Evolutionary conservation across 1,140 invertebrate species (phyloP), one percentile per base, ranked within the genome.

Genomic region (Lepidostoma basale): DNA sequence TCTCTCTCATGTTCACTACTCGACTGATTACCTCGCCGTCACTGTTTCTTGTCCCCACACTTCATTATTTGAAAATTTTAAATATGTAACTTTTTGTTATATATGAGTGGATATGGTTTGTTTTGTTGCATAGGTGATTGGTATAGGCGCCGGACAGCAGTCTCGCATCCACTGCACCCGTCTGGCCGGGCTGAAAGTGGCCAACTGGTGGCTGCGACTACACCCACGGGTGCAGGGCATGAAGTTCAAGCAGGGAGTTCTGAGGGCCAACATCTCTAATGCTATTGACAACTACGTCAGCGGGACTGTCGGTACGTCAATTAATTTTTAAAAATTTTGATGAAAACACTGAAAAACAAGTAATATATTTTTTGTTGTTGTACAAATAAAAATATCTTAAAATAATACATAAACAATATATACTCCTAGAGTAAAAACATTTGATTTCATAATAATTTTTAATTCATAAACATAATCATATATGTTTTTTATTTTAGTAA

Each of bases 81-180:
- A 36, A 36, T n/a, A 36, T 6, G 33, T 36, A 8, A 36, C n/a
- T 36, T 8, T 36, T 36, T 36, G 33, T 36, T n/a, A n/a, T n/a
- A n/a, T n/a, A n/a, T n/a, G n/a, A n/a, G n/a, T n/a, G n/a, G 12
- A 33, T 33, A 44, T 44, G 5, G 16, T 44, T 44, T 12, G 42
- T 9, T 16, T 44, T 44, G 14, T 44, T 5, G n/a, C n/a, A 44
- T 93, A 99, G 85, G 92, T 98, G 0, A 91, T 98, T 76, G 97
- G 97, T 36, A 98, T 98, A 70, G 97, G 97, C 42, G 97, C 97
- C 23, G 97, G 97, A 0, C 97, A 99, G 77, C 97, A 99, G 79
- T 97, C 95, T 0, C 87, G 97, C 69, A 98, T 99, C 76, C 97
- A 99, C 80, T 99, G 97, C 79, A 98, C 97, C 0, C 87, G 97